Conservation (phyloP, 2,888 invertebrate genomes). For the Horisme vitalbata region DNA sequence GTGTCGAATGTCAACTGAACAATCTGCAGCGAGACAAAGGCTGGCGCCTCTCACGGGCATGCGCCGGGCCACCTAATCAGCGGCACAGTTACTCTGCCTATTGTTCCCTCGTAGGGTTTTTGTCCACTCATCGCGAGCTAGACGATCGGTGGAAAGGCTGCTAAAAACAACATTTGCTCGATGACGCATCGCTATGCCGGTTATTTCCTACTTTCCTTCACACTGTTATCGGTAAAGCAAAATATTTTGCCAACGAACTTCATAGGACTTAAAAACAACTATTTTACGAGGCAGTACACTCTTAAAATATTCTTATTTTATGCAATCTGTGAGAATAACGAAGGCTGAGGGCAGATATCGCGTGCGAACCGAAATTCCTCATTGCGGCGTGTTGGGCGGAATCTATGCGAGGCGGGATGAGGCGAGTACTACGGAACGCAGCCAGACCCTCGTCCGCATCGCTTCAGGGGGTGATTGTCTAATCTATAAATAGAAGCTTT, state of each 20-base stretch:
- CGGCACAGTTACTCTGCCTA: constrained; percentile 47
- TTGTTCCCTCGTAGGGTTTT: constrained; percentile 58
- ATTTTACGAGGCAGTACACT: constrained; percentile 30
- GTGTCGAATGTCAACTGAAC: constrained; percentile 25
- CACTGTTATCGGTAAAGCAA: constrained; percentile 12
- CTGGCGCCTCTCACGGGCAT: constrained; percentile 33
- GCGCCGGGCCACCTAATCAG: constrained; percentile 37
- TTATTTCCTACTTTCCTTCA: constrained; percentile 34
- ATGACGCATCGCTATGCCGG: constrained; percentile 32
- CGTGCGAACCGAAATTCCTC: constrained; percentile 30
- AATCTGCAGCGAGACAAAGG: constrained; percentile 29
- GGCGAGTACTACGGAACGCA: constrained; percentile 16
- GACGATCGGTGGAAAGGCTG: constrained; percentile 58
- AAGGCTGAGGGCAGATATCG: constrained; percentile 34
- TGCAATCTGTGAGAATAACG: constrained; percentile 31
- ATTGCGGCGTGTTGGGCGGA: constrained; percentile 27
- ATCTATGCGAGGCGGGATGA: constrained; percentile 12
- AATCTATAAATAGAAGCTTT: constrained; percentile 56
- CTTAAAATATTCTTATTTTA: constrained; percentile 36
- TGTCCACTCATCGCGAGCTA: constrained; percentile 47
- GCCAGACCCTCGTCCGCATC: constrained; percentile 34
- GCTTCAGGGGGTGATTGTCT: constrained; percentile 39
- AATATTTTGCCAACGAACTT: constrained; percentile 15
- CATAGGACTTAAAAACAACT: constrained; percentile 27
- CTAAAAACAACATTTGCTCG: constrained; percentile 45